phyloP scores from a whole-genome alignment of 2,888 invertebrate species.

The Holacanthella duospinosa region DNA sequence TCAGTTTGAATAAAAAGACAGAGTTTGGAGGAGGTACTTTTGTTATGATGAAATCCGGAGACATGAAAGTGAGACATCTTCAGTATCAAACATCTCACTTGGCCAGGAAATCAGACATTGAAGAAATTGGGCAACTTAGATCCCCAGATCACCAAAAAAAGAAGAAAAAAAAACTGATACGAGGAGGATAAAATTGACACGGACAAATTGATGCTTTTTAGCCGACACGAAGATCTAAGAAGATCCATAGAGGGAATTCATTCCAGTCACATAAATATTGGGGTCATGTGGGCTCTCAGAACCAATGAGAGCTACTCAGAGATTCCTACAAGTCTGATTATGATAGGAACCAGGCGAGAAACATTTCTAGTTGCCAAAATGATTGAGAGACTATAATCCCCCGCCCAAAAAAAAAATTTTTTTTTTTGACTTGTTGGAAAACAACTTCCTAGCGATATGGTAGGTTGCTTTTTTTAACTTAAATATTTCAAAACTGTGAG shows the following conservation, averaged over 20 bases:
- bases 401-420: too few relatives aligned
- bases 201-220: not conserved
- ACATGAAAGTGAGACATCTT: not conserved
- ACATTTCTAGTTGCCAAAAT: not conserved
- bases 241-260: slow-evolving; percentile 8
- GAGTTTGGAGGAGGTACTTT: not conserved
- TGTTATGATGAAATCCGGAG: not conserved
- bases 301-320: too few relatives aligned
- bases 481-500: not conserved
- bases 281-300: not conserved
- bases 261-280: slow-evolving; percentile 10
- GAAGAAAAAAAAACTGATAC: not conserved
- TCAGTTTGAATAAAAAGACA: not conserved
- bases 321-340: too few relatives aligned
- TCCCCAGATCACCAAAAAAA: too few relatives aligned
- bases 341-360: slow-evolving; percentile 8
- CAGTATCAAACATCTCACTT: too few relatives aligned
- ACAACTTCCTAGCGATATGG: not conserved
- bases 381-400: not conserved
- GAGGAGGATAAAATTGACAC: not conserved
- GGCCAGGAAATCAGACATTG: too few relatives aligned
- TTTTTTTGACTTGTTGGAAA: not conserved
- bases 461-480: too few relatives aligned
- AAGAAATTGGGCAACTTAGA: too few relatives aligned
- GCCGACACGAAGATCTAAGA: not conserved